Base-by-base conservation (phyloP, 2,797 vertebrate species). In the Darevskia mixta region DNA sequence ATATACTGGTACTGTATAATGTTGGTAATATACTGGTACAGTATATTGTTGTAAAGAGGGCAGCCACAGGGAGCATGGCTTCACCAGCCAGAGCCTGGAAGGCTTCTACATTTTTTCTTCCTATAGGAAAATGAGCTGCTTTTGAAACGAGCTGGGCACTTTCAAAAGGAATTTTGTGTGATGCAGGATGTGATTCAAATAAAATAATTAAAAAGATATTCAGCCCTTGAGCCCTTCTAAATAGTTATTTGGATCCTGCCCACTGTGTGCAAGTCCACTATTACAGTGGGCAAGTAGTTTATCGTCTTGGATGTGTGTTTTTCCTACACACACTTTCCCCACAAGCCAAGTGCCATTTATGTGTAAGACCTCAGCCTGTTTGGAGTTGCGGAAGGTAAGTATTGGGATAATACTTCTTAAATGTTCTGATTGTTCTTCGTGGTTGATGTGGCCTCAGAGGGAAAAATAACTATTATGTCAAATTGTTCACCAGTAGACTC, bases 1-100 rank as follows among this genome's bases (percentile, higher is more conserved):
- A 86, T 77, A 18, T 13, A 58, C 43, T 2, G 8, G 43, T 45
- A 45, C 35, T 35, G 8, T 80, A 25, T 79, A 8, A 17, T 64
- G 61, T 87, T 86, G 4, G 90, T 88, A 92, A 86, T 77, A 20
- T 15, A 61, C 45, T 2, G 10, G 9, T 45, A 10, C 77, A 18
- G 8, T 80, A 25, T 79, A 8, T 25, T 45, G 45, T 87, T 86
- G 5, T 15, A 85, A 90, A 89, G 1, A 7, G 8, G 3, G 1
- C 72, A 23, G 38, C 76, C 66, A 13, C 25, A 11, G 4, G 82
- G 79, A 41, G 89, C 76, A 82, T 15, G 15, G 23, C 20, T 82
- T 83, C 17, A 13, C 5, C 86, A 61, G 35, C 5, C 41, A 76
- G 35, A 73, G 27, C 20, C 17, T 87, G 20, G 66, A 72, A 38